Percentiles rank a stretch among this genome's conserved stretches.
These are phyloP conservation scores for Catharus fuscescens DNA, from an alignment of 2,113 vertebrate genomes.

Conservation along the genomic window DNA sequence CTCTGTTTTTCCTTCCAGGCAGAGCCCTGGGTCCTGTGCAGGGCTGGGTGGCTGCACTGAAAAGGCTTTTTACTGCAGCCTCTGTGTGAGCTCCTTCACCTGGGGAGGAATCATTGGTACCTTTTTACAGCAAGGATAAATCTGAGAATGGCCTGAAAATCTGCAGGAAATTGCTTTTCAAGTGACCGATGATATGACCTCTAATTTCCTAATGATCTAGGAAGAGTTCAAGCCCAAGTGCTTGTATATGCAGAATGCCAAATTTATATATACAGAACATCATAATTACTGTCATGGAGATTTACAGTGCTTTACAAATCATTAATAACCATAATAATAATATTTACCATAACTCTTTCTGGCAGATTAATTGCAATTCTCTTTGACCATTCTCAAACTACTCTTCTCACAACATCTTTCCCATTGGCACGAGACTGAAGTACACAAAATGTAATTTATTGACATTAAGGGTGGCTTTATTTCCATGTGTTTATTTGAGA, in stretches of 20 bases:
- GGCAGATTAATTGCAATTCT: slow-evolving; percentile 61
- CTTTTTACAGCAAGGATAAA: background rate
- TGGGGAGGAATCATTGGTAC: background rate
- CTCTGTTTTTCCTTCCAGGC: background rate
- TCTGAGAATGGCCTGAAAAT: slow-evolving; percentile 39
- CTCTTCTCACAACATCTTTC: slow-evolving; percentile 54
- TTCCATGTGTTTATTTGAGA: slow-evolving; percentile 36
- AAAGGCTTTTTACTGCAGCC: background rate
- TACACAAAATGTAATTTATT: slow-evolving; percentile 41
- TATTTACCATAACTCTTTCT: slow-evolving; percentile 68
- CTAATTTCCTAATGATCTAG: slow-evolving; percentile 64
- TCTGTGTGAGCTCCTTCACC: background rate
- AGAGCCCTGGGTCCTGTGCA: background rate
- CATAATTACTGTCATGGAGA: slow-evolving; percentile 68
- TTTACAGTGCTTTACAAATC: slow-evolving; percentile 64
- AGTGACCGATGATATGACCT: slow-evolving; percentile 52
- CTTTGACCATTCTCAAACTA: slow-evolving; percentile 23
- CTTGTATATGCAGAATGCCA: slow-evolving; percentile 66
- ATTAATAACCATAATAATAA: slow-evolving; percentile 71
- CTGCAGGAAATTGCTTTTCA: slow-evolving; percentile 63
- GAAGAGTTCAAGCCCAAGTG: slow-evolving; percentile 67
- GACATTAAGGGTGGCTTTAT: slow-evolving; percentile 32
- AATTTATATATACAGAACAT: slow-evolving; percentile 67
- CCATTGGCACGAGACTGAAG: slow-evolving; percentile 37
- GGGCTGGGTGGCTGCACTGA: background rate